Conservation (phyloP, 1,140 invertebrate genomes). For the Pogonomyrmex barbatus region DNA sequence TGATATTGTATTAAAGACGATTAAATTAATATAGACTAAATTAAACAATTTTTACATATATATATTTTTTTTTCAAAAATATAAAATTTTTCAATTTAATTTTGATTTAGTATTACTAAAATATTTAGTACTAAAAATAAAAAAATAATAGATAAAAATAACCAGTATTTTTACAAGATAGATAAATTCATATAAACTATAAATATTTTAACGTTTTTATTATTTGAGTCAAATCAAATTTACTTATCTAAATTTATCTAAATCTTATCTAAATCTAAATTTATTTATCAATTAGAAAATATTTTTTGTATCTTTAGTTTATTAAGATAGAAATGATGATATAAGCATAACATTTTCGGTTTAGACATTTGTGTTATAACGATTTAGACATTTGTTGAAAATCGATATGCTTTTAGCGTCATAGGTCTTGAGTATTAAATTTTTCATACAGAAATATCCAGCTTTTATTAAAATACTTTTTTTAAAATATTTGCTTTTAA, state of each 20-base stretch:
- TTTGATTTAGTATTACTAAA: not conserved
- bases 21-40: not conserved
- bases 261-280: too few species aligned
- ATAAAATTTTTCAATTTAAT: not conserved
- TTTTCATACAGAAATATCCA: not conserved
- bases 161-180: not conserved
- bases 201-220: slow-evolving; percentile 11
- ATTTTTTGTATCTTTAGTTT: slow-evolving; percentile 23
- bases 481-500: slow-evolving; percentile 33
- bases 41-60: not conserved
- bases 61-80: not conserved
- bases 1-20: not conserved
- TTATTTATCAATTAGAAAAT: slow-evolving; percentile 7
- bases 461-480: not conserved
- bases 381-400: not conserved
- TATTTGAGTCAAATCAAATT: not conserved
- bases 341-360: not conserved
- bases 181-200: not conserved
- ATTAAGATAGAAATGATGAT: not conserved
- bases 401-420: slow-evolving; percentile 16
- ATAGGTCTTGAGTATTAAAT: not conserved
- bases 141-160: not conserved
- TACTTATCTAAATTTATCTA: too few species aligned
- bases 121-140: not conserved
- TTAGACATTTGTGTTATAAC: not conserved